Percentiles rank a stretch among this genome's conserved stretches.
Evolutionary conservation across 2,888 invertebrate genomes (phyloP).

Genomic region (Dryobotodes eremita): DNA sequence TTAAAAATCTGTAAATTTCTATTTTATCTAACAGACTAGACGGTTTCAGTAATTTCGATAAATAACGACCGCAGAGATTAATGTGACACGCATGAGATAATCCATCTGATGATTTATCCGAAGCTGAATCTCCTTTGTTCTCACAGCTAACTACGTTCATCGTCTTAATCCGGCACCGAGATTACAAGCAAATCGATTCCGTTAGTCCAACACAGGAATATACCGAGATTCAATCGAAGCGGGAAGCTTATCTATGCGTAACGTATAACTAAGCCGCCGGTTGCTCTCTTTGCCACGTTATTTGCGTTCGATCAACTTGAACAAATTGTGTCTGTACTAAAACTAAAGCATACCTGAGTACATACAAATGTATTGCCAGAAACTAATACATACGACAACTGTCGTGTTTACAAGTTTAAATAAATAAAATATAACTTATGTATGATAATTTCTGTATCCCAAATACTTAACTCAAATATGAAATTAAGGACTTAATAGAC

Average conservation of each 20-base stretch:
- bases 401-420: conserved; percentile 8
- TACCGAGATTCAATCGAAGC: conserved; percentile 78
- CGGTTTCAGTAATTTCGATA: conserved; percentile 54
- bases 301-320: conserved; percentile 77
- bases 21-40: conserved; percentile 47
- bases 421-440: conserved; percentile 12
- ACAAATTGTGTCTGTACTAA: conserved; percentile 65
- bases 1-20: conserved; percentile 49
- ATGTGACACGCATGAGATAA: conserved; percentile 58
- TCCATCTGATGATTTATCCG: conserved; percentile 66
- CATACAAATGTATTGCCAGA: conserved; percentile 5
- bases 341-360: conserved; percentile 9
- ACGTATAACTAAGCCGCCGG: conserved; percentile 75
- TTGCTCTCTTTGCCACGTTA: conserved; percentile 81
- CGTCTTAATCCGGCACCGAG: conserved; percentile 76
- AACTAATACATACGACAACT: not conserved
- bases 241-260: conserved; percentile 77
- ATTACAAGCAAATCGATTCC: conserved; percentile 83
- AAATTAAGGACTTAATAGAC: conserved; percentile 43
- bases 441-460: not conserved
- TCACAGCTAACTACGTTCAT: conserved; percentile 75
- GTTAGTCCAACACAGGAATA: conserved; percentile 75
- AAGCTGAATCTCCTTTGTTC: conserved; percentile 74
- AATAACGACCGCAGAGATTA: conserved; percentile 57
- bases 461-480: conserved; percentile 40